Base-by-base conservation (phyloP, 2,888 invertebrate species). In the Stenodema calcarata region DNA sequence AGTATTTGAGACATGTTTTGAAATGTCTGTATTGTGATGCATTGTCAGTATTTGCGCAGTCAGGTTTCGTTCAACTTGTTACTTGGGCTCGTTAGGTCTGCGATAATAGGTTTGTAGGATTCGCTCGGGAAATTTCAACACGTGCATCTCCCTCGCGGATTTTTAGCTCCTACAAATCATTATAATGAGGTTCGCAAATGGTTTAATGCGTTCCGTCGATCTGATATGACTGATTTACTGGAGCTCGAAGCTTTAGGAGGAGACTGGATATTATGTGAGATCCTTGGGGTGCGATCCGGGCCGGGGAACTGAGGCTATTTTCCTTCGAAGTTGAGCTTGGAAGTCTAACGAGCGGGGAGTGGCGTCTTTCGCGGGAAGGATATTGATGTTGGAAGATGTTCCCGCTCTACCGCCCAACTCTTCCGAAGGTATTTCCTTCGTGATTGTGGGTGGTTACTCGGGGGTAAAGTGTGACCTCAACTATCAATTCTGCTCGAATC, bases 361-460 rank as follows among this genome's bases (percentile, higher is more conserved):
- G 78, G 78, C 78, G 78, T 44, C 44, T 75, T 62, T 62, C 62
- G 62, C 75, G 75, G 16, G 78, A 23, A 44, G 78, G 78, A 75
- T 78, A 78, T 78, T 44, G 78, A 78, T 44, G 41, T 44, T 14
- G 42, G 44, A 78, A 78, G 78, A 78, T 78, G 42, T 78, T 78
- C 44, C 18, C n/a, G 30, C 75, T 12, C 75, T n/a, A n/a, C 62
- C 62, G 23, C 23, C 62, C n/a, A n/a, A n/a, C 11, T 18, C 62
- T 18, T 62, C n/a, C 6, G 6, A n/a, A 50, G 50, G 50, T 16
- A 50, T 50, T 50, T 50, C 50, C n/a, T n/a, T 0, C 16, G n/a
- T 50, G 50, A n/a, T 50, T n/a, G 50, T n/a, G n/a, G 50, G 16
- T 50, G 35, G 35, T 35, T 35, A n/a, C n/a, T n/a, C n/a, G n/a